Evolutionary conservation across 2,113 vertebrate species (phyloP), one percentile per base, ranked within the genome.

Genomic region (Phrynocephalus versicolor): DNA sequence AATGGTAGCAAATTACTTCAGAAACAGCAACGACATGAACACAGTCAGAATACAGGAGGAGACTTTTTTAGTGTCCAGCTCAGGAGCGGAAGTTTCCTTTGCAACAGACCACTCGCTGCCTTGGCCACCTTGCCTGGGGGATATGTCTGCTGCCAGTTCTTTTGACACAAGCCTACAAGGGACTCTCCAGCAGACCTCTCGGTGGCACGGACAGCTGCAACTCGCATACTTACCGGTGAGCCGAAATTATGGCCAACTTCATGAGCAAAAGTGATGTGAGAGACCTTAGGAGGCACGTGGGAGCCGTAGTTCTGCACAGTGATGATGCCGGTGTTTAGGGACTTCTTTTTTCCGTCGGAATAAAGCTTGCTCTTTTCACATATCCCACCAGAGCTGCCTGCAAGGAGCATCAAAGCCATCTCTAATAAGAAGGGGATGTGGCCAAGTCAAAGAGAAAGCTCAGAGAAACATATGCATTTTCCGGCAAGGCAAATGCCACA

Each of bases 221-320:
- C 0, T 84, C 18, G 2, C 81, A 89, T 91, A 97, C 98, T 98
- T 95, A 99, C 99, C 89, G 98, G 98, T 41, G 99, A 99, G 81
- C 98, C 99, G 93, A 99, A 99, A 95, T 99, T 99, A 96, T 99
- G 99, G 73, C 99, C 99, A 75, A 99, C 97, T 92, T 99, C 99
- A 89, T 99, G 98, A 87, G 98, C 99, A 89, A 99, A 99, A 85
- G 99, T 99, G 86, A 99, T 99, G 91, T 99, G 99, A 86, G 99
- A 99, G 80, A 99, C 98, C 89, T 99, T 99, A 65, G 98, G 98
- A 65, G 99, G 99, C 7, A 99, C 98, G 9, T 99, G 98, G 88
- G 98, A 98, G n/a, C 97, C 98, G 30, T 99, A 99, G 93, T 99
- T 99, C 96, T 99, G 97, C 84, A 99, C 98, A 45, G 99, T 99